A percentile compares a stretch with the other conserved stretches of the same genome.
These are phyloP conservation scores for Mythimna impura DNA, from an alignment of 2,888 invertebrate species.

Conservation along the genomic window DNA sequence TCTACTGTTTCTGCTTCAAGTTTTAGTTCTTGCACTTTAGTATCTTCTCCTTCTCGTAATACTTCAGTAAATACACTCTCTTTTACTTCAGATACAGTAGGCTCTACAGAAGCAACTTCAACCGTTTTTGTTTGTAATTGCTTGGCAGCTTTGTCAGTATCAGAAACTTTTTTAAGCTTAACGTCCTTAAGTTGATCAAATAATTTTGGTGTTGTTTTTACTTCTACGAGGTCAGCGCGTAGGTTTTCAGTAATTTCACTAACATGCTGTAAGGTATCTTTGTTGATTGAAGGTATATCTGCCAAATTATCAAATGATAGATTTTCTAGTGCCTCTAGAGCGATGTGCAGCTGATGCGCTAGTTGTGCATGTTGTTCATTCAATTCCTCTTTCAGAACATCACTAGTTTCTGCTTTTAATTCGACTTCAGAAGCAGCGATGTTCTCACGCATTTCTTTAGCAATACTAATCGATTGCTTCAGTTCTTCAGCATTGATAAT, in stretches of 20 bases:
- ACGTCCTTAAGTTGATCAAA: constrained; percentile 35
- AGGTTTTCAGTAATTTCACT: constrained; percentile 57
- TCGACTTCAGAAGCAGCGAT: constrained; percentile 55
- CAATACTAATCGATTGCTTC: constrained; percentile 67
- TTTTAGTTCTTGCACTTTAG: constrained; percentile 8
- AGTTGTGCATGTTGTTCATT: constrained; percentile 58
- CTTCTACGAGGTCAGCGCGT: constrained; percentile 53
- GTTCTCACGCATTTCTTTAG: constrained; percentile 70
- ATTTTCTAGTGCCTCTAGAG: constrained; percentile 62
- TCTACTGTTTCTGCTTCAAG: neutral
- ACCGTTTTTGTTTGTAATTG: neutral
- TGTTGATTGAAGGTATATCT: constrained; percentile 50
- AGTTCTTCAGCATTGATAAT: constrained; percentile 64
- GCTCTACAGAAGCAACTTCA: constrained; percentile 1
- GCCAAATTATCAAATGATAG: constrained; percentile 57
- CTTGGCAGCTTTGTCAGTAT: neutral
- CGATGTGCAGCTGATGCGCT: constrained; percentile 62
- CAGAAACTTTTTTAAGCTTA: constrained; percentile 20
- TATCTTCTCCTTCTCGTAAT: neutral
- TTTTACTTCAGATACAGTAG: constrained; percentile 8
- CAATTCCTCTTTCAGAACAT: constrained; percentile 37
- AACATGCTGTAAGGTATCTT: constrained; percentile 53
- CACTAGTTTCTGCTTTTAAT: constrained; percentile 49
- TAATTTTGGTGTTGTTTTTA: constrained; percentile 24
- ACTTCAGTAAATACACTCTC: neutral